Base-by-base conservation (phyloP, 2,797 vertebrate species). In the Danionella dracula region DNA sequence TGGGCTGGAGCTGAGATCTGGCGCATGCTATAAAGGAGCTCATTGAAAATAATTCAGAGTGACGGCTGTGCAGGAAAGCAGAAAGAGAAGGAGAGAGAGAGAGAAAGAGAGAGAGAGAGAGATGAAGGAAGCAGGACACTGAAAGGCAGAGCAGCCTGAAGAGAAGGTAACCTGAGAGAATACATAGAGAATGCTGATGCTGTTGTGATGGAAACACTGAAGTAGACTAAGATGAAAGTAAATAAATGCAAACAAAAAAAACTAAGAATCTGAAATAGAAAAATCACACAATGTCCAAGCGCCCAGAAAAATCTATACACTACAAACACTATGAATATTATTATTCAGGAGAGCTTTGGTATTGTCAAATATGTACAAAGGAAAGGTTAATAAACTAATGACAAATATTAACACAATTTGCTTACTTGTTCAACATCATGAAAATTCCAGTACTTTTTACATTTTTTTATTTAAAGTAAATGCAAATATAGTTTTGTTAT, bases 11-110 rank as follows among this genome's bases (percentile, higher is more conserved):
- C 92, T 87, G 89, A 90, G 92, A 93, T 87, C 92, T 93, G 92
- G 92, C 88, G 88, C 84, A 87, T 80, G 88, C 92, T 92, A 91
- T 90, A 93, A 92, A 94, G 89, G 91, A 91, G 91, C 91, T 93
- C 90, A 83, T 93, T 93, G 93, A 93, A 91, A 93, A 92, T 94
- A 94, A 95, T 93, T 92, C 91, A 93, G 93, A 94, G 90, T 92
- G 93, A 94, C 91, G 90, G 91, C 91, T 89, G 89, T 87, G 73
- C 79, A 86, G 84, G 41, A 31, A 71, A 34, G 48, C 71, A 74
- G 75, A 42, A 61, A 68, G 75, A 74, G 75, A 76, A 72, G 74
- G 74, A 71, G 76, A 79, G 78, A 77, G 76, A 76, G 79, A 70
- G 72, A 72, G 71, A 74, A 10, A 80, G 76, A 55, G 46, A 57